A percentile compares a stretch with the other conserved stretches of the same genome.
These are phyloP conservation scores for Dolichotis patagonum DNA, from an alignment of 2,113 vertebrate genomes.

Conservation along the genomic window DNA sequence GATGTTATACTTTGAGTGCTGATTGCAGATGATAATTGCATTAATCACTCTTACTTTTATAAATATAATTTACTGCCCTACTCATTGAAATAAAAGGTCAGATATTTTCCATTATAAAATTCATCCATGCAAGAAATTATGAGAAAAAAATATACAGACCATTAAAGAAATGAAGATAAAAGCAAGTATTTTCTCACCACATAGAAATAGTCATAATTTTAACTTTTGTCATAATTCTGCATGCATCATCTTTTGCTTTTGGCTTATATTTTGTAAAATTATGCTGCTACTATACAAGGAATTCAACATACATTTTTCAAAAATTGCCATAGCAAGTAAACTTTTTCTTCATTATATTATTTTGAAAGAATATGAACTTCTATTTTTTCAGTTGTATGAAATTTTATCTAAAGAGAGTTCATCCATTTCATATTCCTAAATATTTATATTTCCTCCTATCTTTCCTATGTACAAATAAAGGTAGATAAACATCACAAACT, in stretches of 20 bases:
- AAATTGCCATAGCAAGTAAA: neutral
- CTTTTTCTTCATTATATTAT: conserved; percentile 36
- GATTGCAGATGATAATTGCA: conserved; percentile 70
- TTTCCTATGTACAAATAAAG: conserved; percentile 48
- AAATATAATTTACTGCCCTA: conserved; percentile 63
- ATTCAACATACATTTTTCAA: neutral
- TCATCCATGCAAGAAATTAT: conserved; percentile 55
- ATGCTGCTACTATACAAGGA: neutral
- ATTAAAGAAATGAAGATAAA: conserved; percentile 59
- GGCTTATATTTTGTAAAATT: neutral
- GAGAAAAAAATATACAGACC: conserved; percentile 31
- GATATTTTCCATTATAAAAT: conserved; percentile 62
- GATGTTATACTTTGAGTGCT: conserved; percentile 35
- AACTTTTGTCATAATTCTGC: neutral
- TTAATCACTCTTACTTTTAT: conserved; percentile 71
- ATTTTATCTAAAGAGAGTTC: neutral
- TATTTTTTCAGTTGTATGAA: conserved; percentile 25
- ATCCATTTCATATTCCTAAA: conserved; percentile 36
- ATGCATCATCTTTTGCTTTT: neutral
- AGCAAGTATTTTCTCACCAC: conserved; percentile 36
- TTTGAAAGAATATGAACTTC: conserved; percentile 33
- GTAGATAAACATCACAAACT: neutral
- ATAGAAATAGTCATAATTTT: conserved; percentile 47
- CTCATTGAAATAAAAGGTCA: conserved; percentile 70
- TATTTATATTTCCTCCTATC: neutral